Evolutionary conservation across 2,888 invertebrate genomes (phyloP).

Genomic region (Fragum fragum): DNA sequence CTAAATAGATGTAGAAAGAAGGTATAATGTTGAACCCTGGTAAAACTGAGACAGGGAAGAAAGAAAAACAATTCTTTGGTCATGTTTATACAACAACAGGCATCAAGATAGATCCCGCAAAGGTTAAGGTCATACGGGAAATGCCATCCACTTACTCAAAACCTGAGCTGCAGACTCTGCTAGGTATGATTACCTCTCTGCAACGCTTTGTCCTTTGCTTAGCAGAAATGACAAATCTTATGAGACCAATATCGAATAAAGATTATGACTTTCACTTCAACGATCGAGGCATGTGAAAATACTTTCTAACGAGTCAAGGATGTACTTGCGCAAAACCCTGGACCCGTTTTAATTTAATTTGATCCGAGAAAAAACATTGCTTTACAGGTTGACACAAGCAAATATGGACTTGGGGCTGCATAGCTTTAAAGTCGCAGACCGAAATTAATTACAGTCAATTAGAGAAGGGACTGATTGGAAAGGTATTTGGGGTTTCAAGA

Average conservation of each 20-base stretch:
- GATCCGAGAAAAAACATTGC: neutral
- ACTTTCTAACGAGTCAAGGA: too few relatives aligned
- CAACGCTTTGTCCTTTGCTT: neutral
- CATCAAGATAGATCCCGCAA: constrained; percentile 4
- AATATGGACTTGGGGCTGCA: neutral
- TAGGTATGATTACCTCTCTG: neutral
- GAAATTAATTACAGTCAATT: neutral
- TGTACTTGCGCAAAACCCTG: neutral
- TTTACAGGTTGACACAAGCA: neutral
- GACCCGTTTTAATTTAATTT: neutral
- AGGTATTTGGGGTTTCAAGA: neutral
- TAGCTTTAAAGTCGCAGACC: neutral
- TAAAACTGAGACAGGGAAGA: neutral
- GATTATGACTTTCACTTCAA: neutral
- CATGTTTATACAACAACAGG: neutral
- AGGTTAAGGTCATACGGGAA: constrained; percentile 33
- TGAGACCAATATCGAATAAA: neutral
- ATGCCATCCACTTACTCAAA: neutral
- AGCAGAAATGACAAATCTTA: neutral
- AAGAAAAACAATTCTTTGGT: neutral
- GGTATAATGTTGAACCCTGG: too few relatives aligned
- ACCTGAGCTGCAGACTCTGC: neutral
- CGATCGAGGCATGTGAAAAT: neutral
- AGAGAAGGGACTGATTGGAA: neutral
- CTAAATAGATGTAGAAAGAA: neutral